These are phyloP conservation scores for Regulus satrapa DNA, from an alignment of 2,113 vertebrate species.

Conservation along the genomic window DNA sequence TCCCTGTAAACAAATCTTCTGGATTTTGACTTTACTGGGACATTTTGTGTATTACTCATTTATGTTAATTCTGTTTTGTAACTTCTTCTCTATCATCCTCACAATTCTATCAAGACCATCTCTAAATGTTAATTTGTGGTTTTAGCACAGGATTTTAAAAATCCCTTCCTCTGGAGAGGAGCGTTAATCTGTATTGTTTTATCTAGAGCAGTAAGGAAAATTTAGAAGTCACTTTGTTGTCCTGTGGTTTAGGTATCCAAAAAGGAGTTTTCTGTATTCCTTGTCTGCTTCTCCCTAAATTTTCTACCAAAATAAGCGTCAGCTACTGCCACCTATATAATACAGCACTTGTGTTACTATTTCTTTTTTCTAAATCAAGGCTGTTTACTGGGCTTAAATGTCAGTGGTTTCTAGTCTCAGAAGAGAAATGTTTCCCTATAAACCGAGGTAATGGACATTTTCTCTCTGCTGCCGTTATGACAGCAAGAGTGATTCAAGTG, in stretches of 20 bases:
- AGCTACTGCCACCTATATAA: not conserved
- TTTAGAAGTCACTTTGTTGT: not conserved
- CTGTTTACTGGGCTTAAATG: slow-evolving; percentile 2
- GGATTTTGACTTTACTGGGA: not conserved
- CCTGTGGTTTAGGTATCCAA: not conserved
- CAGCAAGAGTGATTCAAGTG: not conserved
- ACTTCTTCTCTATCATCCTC: not conserved
- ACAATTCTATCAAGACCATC: not conserved
- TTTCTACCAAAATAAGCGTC: not conserved
- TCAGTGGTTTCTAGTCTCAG: not conserved
- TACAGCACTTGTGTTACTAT: not conserved
- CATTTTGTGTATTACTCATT: not conserved
- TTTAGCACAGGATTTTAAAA: not conserved
- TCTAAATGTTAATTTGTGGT: not conserved
- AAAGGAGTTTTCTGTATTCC: not conserved
- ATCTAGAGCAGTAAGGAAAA: not conserved
- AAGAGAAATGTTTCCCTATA: not conserved
- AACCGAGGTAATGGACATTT: not conserved
- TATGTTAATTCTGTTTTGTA: not conserved
- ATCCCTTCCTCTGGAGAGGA: not conserved
- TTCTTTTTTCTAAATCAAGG: slow-evolving; percentile 10
- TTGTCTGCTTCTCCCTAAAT: not conserved
- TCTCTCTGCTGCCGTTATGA: not conserved
- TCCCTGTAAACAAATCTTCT: not conserved
- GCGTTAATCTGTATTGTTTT: not conserved